These are phyloP conservation scores for Sebastolobus alascanus DNA, from an alignment of 2,797 vertebrate genomes.

Conservation along the genomic window DNA sequence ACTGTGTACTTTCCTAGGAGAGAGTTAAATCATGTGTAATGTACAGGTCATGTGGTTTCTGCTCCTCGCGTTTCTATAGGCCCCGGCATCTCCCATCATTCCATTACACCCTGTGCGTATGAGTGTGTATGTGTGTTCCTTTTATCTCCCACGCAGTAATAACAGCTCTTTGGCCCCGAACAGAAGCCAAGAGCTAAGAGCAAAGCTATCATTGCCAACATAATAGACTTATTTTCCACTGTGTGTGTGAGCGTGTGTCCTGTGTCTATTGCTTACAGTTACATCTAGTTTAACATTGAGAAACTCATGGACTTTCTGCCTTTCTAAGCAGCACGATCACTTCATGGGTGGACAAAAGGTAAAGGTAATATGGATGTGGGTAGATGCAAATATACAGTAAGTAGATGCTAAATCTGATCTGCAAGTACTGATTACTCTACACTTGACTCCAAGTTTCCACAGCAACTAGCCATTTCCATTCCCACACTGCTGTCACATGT, in stretches of 20 bases:
- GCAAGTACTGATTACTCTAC: background rate
- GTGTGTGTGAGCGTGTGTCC: background rate
- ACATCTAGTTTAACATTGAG: slow-evolving; percentile 52
- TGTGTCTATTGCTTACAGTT: slow-evolving; percentile 23
- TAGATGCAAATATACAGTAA: slow-evolving; percentile 9
- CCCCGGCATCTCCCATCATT: background rate
- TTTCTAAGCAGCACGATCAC: slow-evolving; percentile 8
- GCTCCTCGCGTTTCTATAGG: background rate
- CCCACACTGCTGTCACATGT: background rate
- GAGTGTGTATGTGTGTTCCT: slow-evolving; percentile 27
- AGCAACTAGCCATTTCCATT: background rate
- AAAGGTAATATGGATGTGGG: slow-evolving; percentile 10
- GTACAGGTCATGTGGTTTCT: background rate
- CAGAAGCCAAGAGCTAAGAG: slow-evolving; percentile 57
- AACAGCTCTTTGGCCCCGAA: slow-evolving; percentile 55
- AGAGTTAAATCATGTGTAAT: background rate
- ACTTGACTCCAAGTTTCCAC: slow-evolving; percentile 1
- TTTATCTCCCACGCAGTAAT: slow-evolving; percentile 62
- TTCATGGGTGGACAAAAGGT: slow-evolving; percentile 6
- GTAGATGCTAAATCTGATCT: slow-evolving; percentile 1
- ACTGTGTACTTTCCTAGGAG: background rate
- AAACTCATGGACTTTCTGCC: slow-evolving; percentile 12
- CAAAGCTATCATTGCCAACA: slow-evolving; percentile 51
- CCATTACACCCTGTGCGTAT: slow-evolving; percentile 17
- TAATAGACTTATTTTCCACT: slow-evolving; percentile 49